Evolutionary conservation across 1,140 invertebrate species (phyloP).

Genomic region (Lordiphosa mommai): DNA sequence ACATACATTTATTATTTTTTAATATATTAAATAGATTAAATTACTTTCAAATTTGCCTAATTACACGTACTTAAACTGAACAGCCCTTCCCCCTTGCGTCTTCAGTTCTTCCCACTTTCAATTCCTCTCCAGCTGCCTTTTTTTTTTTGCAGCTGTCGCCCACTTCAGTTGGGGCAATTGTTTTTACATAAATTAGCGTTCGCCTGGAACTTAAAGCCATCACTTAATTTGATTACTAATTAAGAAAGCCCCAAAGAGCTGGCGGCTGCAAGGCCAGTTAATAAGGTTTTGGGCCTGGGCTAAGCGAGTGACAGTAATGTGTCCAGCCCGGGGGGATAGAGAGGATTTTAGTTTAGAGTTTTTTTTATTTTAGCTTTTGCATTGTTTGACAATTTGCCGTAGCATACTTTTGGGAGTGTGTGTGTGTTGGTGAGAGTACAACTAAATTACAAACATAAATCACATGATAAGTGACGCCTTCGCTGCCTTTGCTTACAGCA

Average conservation of each 20-base stretch:
- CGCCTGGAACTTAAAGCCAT: slow-evolving; percentile 9
- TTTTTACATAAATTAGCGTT: slow-evolving; percentile 7
- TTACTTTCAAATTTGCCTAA: no score
- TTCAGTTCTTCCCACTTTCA: no score
- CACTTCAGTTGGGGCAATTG: neutral
- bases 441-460: slow-evolving; percentile 59
- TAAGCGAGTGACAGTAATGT: slow-evolving; percentile 14
- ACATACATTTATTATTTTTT: no score
- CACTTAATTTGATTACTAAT: slow-evolving; percentile 15
- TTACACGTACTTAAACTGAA: no score
- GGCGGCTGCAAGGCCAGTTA: slow-evolving; percentile 5
- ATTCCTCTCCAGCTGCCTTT: no score
- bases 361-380: slow-evolving; percentile 37
- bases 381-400: slow-evolving; percentile 51
- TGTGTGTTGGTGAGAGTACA: slow-evolving; percentile 9
- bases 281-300: slow-evolving; percentile 1
- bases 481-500: slow-evolving; percentile 3
- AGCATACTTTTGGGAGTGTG: slow-evolving; percentile 39
- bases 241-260: slow-evolving; percentile 3
- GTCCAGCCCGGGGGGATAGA: neutral
- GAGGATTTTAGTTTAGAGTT: neutral
- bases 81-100: no score
- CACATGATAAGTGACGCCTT: slow-evolving; percentile 56
- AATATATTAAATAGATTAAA: no score
- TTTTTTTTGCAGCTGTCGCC: neutral